phyloP scores from a whole-genome alignment of 2,113 vertebrate genomes.

The Collichthys lucidus region DNA sequence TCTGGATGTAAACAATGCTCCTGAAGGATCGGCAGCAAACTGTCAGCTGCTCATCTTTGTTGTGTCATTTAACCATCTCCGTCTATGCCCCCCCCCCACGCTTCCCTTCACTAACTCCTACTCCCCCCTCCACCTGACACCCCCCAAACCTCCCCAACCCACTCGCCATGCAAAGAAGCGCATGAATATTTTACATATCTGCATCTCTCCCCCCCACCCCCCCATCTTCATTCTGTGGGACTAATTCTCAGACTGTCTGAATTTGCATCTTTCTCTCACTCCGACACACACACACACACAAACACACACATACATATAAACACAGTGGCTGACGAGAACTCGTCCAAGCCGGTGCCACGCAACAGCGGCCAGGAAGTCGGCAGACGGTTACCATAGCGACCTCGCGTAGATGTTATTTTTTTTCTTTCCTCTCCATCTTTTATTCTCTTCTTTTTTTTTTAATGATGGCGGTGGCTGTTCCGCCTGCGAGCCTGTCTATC shows the following conservation, averaged over 20 bases:
- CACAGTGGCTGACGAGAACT: constrained; percentile 65
- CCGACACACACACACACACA: constrained; percentile 12
- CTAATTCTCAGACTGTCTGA: constrained; percentile 99
- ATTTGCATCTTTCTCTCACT: constrained; percentile 92
- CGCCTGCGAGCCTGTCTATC: constrained; percentile 90
- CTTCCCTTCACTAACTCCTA: constrained; percentile 81
- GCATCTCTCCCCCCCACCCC: constrained; percentile 84
- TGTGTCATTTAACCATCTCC: constrained; percentile 97
- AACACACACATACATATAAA: constrained; percentile 26
- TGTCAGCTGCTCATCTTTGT: constrained; percentile 99
- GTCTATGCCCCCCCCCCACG: constrained; percentile 78
- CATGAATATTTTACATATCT: constrained; percentile 99
- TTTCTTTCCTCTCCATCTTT: constrained; percentile 61
- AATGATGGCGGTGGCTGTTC: constrained; percentile 92
- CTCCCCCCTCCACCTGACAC: constrained; percentile 83
- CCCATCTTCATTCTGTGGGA: constrained; percentile 91
- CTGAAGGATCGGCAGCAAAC: constrained; percentile 93
- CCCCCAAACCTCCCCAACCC: constrained; percentile 83
- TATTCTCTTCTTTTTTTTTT: constrained; percentile 87
- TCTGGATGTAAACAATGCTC: constrained; percentile 95
- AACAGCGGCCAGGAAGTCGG: constrained; percentile 90
- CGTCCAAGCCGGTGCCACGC: constrained; percentile 81
- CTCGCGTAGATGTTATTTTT: constrained; percentile 85
- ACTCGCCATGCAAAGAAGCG: constrained; percentile 83
- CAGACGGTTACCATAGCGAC: constrained; percentile 98